These are phyloP conservation scores for Alosa sapidissima DNA, from an alignment of 2,797 vertebrate species.

Conservation along the genomic window DNA sequence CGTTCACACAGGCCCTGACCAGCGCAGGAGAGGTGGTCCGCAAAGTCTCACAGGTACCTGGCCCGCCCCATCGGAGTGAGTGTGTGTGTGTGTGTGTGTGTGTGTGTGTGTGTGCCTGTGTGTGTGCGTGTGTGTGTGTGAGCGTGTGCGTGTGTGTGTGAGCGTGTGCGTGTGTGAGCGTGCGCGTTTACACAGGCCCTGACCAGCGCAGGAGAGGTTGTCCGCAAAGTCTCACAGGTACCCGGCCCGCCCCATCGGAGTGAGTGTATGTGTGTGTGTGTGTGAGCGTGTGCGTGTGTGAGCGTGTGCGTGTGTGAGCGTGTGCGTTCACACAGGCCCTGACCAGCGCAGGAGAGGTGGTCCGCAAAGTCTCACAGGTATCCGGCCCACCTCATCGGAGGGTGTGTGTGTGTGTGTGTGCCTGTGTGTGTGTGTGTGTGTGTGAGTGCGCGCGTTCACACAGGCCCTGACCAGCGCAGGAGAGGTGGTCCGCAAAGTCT, in stretches of 20 bases:
- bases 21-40: conserved; percentile 83
- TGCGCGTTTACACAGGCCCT: conserved; percentile 84
- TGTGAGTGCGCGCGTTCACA: conserved; percentile 68
- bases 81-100: conserved; percentile 31
- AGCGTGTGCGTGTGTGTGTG: conserved; percentile 20
- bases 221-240: conserved; percentile 89
- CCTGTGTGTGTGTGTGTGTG: conserved; percentile 50
- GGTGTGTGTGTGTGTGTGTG: conserved; percentile 27
- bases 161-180: conserved; percentile 48
- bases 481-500: conserved; percentile 86
- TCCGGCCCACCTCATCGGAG: not conserved
- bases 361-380: conserved; percentile 89
- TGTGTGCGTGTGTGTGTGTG: conserved; percentile 15
- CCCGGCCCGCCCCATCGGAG: not conserved
- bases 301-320: conserved; percentile 70
- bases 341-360: conserved; percentile 80
- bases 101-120: conserved; percentile 21
- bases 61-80: not conserved
- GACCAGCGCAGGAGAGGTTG: conserved; percentile 80
- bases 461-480: conserved; percentile 83
- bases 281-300: not conserved
- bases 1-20: conserved; percentile 85
- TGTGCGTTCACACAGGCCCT: conserved; percentile 87
- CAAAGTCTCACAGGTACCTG: conserved; percentile 89
- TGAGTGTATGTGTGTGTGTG: conserved; percentile 30